Base-by-base conservation (phyloP, 64 coral and sea anemone genomes). In the Astreopora myriophthalma region DNA sequence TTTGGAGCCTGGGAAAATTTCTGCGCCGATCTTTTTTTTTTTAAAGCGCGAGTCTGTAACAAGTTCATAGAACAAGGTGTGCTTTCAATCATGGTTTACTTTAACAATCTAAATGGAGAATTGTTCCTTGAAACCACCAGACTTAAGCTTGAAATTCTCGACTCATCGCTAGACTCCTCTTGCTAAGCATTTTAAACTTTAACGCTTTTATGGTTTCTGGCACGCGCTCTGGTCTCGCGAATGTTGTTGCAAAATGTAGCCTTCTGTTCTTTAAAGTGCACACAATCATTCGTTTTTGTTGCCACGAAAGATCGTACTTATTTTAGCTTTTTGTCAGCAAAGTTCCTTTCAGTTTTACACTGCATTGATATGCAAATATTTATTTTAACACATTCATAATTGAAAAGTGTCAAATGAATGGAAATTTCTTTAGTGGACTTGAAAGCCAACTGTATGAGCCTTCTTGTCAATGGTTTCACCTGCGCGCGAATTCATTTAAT, bases 401-500 rank as follows among this genome's bases (percentile, higher is more conserved):
- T 83, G 79, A 83, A 83, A 83, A 83, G 79, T 38, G 33, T 37
- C 79, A 83, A 38, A 38, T 65, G 79, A 83, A 83, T 83, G 57
- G 23, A 38, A 40, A 26, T 83, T 78, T 49, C 75, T 16, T 31
- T 51, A 78, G 55, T 34, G 14, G 14, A 19, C 44, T 20, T 23
- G 6, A 63, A 64, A 64, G 31, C 16, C 16, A 16, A 65, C 58
- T 61, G 13, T 33, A 37, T 27, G 29, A 13, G 31, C 5, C 13
- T 19, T 6, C 3, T 20, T 3, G n/a, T 34, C 24, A 33, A 36
- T 5, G 19, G 22, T 65, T 37, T 64, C 79, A 83, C 79, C 79
- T 83, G 79, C 58, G 5, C 1, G 10, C 11, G 32, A 8, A 64
- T 83, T 83, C 9, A 25, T 36, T 38, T 24, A 32, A 62, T 61